A percentile compares a stretch with the other conserved stretches of the same genome.
phyloP scores from a whole-genome alignment of 2,113 vertebrate genomes.

The Urocolius indicus region DNA sequence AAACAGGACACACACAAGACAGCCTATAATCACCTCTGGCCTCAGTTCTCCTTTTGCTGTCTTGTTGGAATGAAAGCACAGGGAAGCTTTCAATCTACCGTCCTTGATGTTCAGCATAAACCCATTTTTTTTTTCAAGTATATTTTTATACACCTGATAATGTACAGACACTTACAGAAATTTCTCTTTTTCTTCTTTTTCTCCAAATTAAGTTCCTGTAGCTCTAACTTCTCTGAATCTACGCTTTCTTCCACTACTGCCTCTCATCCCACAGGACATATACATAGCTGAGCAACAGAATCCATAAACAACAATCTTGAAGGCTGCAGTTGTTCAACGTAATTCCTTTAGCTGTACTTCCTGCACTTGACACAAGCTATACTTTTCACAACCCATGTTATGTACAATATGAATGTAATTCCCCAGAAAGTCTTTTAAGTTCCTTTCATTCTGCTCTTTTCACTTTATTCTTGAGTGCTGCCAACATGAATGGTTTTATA shows the following conservation, averaged over 20 bases:
- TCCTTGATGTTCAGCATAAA: not conserved
- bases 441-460: not conserved
- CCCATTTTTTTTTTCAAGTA: not conserved
- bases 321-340: not conserved
- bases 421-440: not conserved
- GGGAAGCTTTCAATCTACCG: not conserved
- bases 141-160: not conserved
- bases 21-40: not conserved
- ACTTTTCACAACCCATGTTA: not conserved
- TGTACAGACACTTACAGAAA: not conserved
- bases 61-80: not conserved
- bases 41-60: not conserved
- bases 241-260: not conserved
- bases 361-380: not conserved
- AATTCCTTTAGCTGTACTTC: not conserved
- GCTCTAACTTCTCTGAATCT: not conserved
- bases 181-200: fast-evolving
- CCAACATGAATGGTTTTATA: not conserved
- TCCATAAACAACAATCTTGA: not conserved
- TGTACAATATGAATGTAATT: not conserved
- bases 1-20: not conserved
- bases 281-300: not conserved
- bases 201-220: not conserved
- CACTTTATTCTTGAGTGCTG: not conserved
- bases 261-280: not conserved